phyloP scores from a whole-genome alignment of 53 echinoderm and acorn worm species.

The Crossaster papposus region DNA sequence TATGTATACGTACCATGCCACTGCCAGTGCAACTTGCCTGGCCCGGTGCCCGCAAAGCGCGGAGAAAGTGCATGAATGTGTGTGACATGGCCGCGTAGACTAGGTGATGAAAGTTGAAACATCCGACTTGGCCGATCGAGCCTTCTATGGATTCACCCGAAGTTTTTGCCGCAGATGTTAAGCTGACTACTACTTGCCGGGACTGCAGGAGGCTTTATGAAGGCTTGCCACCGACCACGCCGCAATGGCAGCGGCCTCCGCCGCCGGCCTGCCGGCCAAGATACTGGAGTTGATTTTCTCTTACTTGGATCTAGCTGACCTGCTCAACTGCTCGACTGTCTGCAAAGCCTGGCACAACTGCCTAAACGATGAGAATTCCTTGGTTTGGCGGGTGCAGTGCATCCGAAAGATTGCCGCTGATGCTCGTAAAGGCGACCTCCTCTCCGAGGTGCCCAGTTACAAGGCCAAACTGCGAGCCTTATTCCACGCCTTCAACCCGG shows the following conservation, averaged over 20 bases:
- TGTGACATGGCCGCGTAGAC: neutral
- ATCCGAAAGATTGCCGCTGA: slow-evolving; percentile 84
- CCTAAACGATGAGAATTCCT: slow-evolving; percentile 93
- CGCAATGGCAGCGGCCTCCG: slow-evolving; percentile 70
- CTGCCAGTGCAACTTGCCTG: neutral
- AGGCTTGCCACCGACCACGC: slow-evolving; percentile 55
- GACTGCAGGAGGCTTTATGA: slow-evolving; percentile 55
- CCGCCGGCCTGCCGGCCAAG: slow-evolving; percentile 84
- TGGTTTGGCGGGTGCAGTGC: slow-evolving; percentile 94
- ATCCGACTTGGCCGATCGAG: slow-evolving; percentile 30
- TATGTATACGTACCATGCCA: no score
- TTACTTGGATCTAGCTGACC: slow-evolving; percentile 88
- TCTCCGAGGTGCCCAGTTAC: slow-evolving; percentile 91
- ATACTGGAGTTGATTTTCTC: slow-evolving; percentile 94
- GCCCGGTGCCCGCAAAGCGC: no score
- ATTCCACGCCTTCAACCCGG: slow-evolving; percentile 93
- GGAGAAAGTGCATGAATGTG: neutral
- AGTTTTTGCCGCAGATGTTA: slow-evolving; percentile 34
- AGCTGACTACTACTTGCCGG: slow-evolving; percentile 53
- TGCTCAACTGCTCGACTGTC: slow-evolving; percentile 85
- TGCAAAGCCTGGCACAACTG: slow-evolving; percentile 94
- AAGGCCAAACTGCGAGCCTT: slow-evolving; percentile 90
- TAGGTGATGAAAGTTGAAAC: neutral
- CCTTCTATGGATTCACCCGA: slow-evolving; percentile 52
- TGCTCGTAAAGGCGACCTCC: slow-evolving; percentile 83